Conservation (phyloP, 2,797 vertebrate species). For the Scomberomorus guttatus region DNA sequence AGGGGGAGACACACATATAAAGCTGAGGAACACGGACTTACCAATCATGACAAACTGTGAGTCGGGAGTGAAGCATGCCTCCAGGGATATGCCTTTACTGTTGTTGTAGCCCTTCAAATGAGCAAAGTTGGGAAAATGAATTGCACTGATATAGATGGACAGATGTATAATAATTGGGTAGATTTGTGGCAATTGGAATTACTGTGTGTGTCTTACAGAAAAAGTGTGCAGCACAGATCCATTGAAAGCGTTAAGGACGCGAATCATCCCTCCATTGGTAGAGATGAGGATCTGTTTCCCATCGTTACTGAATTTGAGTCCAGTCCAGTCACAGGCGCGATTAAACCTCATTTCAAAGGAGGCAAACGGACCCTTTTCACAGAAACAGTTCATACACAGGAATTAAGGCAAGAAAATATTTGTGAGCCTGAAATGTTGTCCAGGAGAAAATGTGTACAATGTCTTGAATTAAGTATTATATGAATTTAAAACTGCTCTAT, state of each 20-base stretch:
- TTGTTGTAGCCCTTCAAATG: slow-evolving; percentile 92
- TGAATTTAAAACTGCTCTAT: too few relatives aligned
- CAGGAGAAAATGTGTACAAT: too few relatives aligned
- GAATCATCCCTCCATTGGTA: slow-evolving; percentile 92
- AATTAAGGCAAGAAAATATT: too few relatives aligned
- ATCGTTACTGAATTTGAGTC: slow-evolving; percentile 94
- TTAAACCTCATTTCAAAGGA: slow-evolving; percentile 92
- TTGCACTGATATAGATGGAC: background rate
- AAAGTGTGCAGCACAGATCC: slow-evolving; percentile 92
- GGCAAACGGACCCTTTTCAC: slow-evolving; percentile 91
- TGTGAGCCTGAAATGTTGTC: too few relatives aligned
- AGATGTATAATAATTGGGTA: background rate
- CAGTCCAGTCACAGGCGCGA: slow-evolving; percentile 93
- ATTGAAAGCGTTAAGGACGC: slow-evolving; percentile 92
- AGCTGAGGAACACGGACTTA: slow-evolving; percentile 72
- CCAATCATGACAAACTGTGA: slow-evolving; percentile 98
- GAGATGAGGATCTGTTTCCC: slow-evolving; percentile 94
- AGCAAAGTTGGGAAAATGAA: slow-evolving; percentile 20
- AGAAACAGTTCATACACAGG: background rate
- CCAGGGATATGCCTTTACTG: slow-evolving; percentile 91
- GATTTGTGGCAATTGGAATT: background rate
- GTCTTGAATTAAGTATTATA: too few relatives aligned
- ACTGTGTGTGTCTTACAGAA: slow-evolving; percentile 84
- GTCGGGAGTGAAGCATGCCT: slow-evolving; percentile 95
- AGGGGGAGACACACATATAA: background rate